Evolutionary conservation across 2,888 invertebrate species (phyloP), one percentile per base, ranked within the genome.

Genomic region (Eumerus sabulonum): DNA sequence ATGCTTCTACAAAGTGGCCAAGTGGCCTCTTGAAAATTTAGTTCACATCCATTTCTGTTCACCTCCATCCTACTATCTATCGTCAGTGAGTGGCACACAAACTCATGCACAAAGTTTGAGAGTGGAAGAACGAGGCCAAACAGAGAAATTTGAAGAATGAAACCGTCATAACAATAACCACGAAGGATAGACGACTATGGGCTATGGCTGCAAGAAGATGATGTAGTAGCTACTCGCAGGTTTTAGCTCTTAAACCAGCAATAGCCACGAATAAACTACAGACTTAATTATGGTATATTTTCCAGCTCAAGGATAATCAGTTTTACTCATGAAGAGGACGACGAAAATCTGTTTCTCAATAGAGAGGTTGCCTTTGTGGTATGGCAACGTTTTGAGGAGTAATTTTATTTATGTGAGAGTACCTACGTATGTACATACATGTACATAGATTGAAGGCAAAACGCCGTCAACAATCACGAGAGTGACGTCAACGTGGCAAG

Each of bases 121-220:
- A 73, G 67, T n/a, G 73, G 73, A 77, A 73, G 27, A 77, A 73
- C 67, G 67, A 53, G 63, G 73, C 72, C 77, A 77, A 51, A 50
- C 16, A 12, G 38, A 63, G 27, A 64, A 57, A 44, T 50, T 62
- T 27, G 45, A 35, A 27, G 27, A 38, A 42, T 64, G 59, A 70
- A 40, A 72, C 77, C 66, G 77, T 77, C 77, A 73, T 68, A 73
- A 77, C 73, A 77, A 68, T 63, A 60, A 66, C 56, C 66, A 62
- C 72, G 40, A 66, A 27, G 3, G 27, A 27, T 27, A 27, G 27
- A 27, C 27, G 27, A 27, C 27, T 27, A 27, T 27, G 27, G 27
- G 27, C 27, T 27, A 27, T 7, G 44, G 44, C 44, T 1, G 14
- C 44, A 4, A n/a, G 44, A 9, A 1, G 14, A 44, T 14, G 38